Evolutionary conservation across 2,113 vertebrate genomes (phyloP).

Genomic region (Lepidothrix coronata): DNA sequence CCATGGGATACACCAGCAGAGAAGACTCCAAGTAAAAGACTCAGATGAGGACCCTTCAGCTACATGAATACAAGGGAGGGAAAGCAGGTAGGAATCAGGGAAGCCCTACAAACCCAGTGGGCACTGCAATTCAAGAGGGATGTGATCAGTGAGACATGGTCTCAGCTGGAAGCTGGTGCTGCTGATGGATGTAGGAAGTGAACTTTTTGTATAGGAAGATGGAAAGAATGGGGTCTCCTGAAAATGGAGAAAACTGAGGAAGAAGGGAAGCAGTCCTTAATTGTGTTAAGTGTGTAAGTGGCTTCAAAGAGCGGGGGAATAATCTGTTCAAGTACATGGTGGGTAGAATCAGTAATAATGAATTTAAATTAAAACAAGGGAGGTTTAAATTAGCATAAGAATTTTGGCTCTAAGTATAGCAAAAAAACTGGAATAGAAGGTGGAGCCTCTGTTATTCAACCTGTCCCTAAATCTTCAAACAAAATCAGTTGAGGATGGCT

Average conservation of each 20-base stretch:
- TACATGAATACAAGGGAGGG: rapidly evolving
- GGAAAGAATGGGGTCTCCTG: background rate
- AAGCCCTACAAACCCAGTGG: rapidly evolving
- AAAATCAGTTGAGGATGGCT: background rate
- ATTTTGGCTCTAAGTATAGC: conserved; percentile 46
- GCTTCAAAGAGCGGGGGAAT: background rate
- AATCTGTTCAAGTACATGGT: conserved; percentile 18
- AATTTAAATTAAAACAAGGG: conserved; percentile 61
- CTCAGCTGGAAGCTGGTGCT: background rate
- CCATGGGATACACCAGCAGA: background rate
- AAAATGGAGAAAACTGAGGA: background rate
- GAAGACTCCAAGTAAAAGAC: background rate
- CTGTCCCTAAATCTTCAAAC: conserved; percentile 10
- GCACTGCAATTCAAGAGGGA: background rate
- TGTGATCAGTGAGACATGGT: background rate
- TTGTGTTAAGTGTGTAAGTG: background rate
- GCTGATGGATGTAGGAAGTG: background rate
- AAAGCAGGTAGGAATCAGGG: background rate
- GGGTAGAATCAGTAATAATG: conserved; percentile 46
- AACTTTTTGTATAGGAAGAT: background rate
- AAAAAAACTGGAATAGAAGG: conserved; percentile 24
- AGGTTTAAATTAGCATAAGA: conserved; percentile 59
- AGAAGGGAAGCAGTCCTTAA: background rate
- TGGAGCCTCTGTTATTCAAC: conserved; percentile 16
- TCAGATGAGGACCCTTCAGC: background rate